A percentile compares a stretch with the other conserved stretches of the same genome.
Conservation (phyloP, 2,797 vertebrate species). For the Lateolabrax maculatus region DNA sequence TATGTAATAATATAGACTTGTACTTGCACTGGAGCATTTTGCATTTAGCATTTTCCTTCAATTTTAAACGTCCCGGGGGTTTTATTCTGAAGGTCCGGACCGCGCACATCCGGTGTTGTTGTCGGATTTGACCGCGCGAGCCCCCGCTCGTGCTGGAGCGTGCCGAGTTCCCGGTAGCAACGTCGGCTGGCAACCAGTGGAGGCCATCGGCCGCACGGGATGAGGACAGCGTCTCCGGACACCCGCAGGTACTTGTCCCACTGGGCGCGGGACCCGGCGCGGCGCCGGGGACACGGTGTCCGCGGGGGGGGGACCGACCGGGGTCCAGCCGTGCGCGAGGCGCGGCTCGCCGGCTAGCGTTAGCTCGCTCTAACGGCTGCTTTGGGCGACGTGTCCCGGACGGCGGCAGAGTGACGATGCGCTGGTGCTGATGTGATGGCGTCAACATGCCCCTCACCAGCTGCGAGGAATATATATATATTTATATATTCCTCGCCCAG, state of each 20-base stretch:
- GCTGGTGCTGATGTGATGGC: accelerated
- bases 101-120: not conserved
- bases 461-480: too few species aligned
- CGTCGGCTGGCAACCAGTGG: not conserved
- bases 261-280: too few species aligned
- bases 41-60: accelerated
- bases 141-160: not conserved
- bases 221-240: not conserved
- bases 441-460: accelerated
- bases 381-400: constrained; percentile 1
- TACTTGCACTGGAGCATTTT: too few species aligned
- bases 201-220: too few species aligned
- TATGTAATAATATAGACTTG: too few species aligned
- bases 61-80: not conserved
- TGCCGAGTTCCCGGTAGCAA: not conserved
- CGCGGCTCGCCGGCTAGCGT: constrained; percentile 22
- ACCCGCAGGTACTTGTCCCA: constrained; percentile 36
- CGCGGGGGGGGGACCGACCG: too few species aligned
- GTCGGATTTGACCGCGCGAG: accelerated
- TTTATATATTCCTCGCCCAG: too few species aligned
- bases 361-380: constrained; percentile 19
- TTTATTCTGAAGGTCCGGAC: constrained; percentile 38
- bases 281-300: too few species aligned
- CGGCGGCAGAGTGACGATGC: accelerated
- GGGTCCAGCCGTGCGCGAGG: not conserved